Conservation (phyloP, 2,888 invertebrate genomes). For the Diachrysia chrysitis region DNA sequence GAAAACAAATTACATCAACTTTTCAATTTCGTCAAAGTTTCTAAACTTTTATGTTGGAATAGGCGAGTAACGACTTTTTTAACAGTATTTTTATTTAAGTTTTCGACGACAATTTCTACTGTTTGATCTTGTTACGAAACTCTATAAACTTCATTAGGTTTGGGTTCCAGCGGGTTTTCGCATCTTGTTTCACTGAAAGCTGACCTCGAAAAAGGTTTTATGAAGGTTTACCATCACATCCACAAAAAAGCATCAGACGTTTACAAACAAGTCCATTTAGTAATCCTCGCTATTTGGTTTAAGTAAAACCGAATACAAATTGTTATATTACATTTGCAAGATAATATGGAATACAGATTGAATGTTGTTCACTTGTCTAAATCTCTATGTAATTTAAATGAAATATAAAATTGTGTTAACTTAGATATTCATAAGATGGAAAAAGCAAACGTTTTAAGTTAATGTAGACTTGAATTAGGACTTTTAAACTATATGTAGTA, state of each 20-base stretch:
- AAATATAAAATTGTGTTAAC: not conserved
- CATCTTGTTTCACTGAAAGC: constrained; percentile 4
- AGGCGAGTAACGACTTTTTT: constrained; percentile 4
- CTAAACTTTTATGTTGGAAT: constrained; percentile 13
- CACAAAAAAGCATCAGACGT: not conserved
- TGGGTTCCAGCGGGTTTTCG: not conserved
- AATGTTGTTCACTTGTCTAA: not conserved
- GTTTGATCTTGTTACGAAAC: not conserved
- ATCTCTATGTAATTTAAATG: constrained; percentile 2
- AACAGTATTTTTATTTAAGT: not conserved
- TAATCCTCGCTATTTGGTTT: not conserved
- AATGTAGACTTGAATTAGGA: not conserved
- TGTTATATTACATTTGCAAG: not conserved
- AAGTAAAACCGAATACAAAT: not conserved
- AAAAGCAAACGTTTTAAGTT: too few species aligned
- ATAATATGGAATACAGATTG: not conserved
- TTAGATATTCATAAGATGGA: not conserved
- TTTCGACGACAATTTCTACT: not conserved
- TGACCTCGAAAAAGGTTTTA: constrained; percentile 4
- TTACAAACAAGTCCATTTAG: not conserved
- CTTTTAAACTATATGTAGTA: not conserved
- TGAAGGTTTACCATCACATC: constrained; percentile 4
- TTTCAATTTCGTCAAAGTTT: constrained; percentile 39
- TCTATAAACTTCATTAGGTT: constrained; percentile 1
- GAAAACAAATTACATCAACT: constrained; percentile 39